Percentiles rank a stretch among this genome's conserved stretches.
These are phyloP conservation scores for Bolinopsis microptera DNA, from an alignment of 37 sponge, comb jelly and placozoan species.

Conservation along the genomic window DNA sequence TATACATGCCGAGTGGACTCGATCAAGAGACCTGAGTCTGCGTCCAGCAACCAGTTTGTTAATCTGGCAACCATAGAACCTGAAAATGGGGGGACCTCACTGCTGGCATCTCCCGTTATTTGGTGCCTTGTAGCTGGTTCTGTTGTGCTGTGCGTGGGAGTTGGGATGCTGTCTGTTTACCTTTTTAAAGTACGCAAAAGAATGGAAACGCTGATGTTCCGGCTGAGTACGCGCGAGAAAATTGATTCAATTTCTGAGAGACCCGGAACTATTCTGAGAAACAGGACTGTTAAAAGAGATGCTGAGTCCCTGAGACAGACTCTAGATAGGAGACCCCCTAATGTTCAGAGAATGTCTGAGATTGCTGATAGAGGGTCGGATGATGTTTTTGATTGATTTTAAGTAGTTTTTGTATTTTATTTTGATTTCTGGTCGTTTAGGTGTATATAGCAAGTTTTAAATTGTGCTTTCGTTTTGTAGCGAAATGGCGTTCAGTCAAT, in stretches of 20 bases:
- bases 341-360: background rate
- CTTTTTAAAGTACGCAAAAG: background rate
- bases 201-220: background rate
- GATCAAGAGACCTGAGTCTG: background rate
- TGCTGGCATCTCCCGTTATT: background rate
- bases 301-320: background rate
- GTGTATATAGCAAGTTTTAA: too few relatives aligned
- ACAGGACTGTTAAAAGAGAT: background rate
- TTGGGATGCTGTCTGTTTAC: background rate
- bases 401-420: background rate
- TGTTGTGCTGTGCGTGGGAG: background rate
- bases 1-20: conserved; percentile 6
- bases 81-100: too few relatives aligned
- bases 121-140: background rate
- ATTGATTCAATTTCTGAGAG: background rate
- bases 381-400: conserved; percentile 9
- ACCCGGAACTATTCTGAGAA: background rate
- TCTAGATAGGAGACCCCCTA: background rate
- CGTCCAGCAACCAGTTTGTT: background rate
- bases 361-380: background rate
- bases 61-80: background rate
- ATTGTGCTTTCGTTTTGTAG: too few relatives aligned
- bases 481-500: too few relatives aligned
- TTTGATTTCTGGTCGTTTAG: too few relatives aligned
- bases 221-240: conserved; percentile 26